A percentile compares a stretch with the other conserved stretches of the same genome.
These are phyloP conservation scores for Xestia sexstrigata DNA, from an alignment of 2,888 invertebrate species.

Conservation along the genomic window DNA sequence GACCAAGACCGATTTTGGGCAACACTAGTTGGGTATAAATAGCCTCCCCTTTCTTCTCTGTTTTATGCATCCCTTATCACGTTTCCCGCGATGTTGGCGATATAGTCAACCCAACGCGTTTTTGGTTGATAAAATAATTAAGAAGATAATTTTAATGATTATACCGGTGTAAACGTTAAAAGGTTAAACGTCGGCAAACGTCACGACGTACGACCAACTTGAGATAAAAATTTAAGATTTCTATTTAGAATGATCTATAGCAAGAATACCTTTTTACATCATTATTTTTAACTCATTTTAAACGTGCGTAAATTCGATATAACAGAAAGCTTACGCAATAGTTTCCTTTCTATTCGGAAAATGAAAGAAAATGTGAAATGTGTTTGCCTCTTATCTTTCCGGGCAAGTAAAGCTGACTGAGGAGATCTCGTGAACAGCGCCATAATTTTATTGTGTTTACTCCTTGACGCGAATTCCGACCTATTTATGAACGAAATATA, in stretches of 20 bases:
- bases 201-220: background rate
- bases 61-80: no score
- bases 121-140: no score
- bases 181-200: no score
- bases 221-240: background rate
- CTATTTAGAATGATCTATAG: background rate
- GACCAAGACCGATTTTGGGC: no score
- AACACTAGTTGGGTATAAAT: no score
- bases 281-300: background rate
- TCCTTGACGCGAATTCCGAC: constrained; percentile 46
- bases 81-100: no score
- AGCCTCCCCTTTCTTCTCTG: no score
- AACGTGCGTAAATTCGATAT: background rate
- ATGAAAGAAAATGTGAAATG: constrained; percentile 53
- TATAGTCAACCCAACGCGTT: no score
- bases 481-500: constrained; percentile 48
- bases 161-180: no score
- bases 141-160: no score
- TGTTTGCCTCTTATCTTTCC: constrained; percentile 59
- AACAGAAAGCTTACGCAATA: constrained; percentile 4
- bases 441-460: constrained; percentile 63
- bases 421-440: constrained; percentile 46
- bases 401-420: constrained; percentile 59
- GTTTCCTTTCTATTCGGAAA: constrained; percentile 29
- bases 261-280: background rate